Base-by-base conservation (phyloP, 2,113 vertebrate species). In the Daphoenositta chrysoptera region DNA sequence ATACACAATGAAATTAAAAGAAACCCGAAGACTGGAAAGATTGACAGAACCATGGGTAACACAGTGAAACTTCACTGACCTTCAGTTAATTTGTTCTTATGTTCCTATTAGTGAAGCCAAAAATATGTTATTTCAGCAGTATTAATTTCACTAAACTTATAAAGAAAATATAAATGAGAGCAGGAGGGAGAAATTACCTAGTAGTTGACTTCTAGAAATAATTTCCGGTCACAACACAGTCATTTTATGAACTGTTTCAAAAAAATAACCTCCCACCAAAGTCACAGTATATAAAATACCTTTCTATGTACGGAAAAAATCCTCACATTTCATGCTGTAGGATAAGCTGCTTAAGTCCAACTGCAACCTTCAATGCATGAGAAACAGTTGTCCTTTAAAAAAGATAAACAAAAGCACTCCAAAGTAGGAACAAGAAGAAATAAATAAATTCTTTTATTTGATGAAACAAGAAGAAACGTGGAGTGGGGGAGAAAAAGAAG, bases 161-260 rank as follows among this genome's bases (percentile, higher is more conserved):
- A 85, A 82, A 82, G 35, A 91, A 78, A 93, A 31, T 76, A 92
- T 58, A 94, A 92, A 80, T 86, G 82, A 81, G 85, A 94, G 48
- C 84, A 64, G 57, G 45, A 83, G 68, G 76, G 33, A 89, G 44
- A 87, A 83, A 73, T 90, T 83, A 82, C n/a, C 71, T 37, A 61
- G 86, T 80, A 88, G 27, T 9, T 50, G 90, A 63, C 51, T 88
- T 96, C 60, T 89, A 92, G 89, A 94, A 97, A 97, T 89, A 89
- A 95, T 94, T 97, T 97, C 85, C 70, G 31, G 45, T 93, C 76
- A 89, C 54, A 94, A 79, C 39, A 87, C 47, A 90, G 72, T 69
- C 71, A 87, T 87, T 96, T 96, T 90, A 91, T 91, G 76, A 96
- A 94, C 70, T 87, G 39, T 73, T 88, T 92, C 56, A 86, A 92